Evolutionary conservation across 2,888 invertebrate species (phyloP).

Genomic region (Cheilosia variabilis): DNA sequence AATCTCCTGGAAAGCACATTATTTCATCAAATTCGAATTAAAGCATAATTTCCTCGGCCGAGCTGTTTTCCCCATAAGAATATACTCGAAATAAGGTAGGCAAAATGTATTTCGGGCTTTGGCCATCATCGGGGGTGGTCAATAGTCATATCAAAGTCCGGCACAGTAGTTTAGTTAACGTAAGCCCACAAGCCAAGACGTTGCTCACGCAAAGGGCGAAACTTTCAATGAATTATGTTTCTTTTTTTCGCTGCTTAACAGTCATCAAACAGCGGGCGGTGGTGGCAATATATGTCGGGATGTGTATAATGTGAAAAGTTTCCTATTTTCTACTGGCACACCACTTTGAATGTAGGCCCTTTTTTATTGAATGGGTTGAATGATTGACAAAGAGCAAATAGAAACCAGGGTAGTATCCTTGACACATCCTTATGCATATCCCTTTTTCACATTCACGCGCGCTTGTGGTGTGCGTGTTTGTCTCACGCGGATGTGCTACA

Average conservation of each 20-base stretch:
- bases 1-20: slow-evolving; percentile 70
- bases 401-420: slow-evolving; percentile 41
- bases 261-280: slow-evolving; percentile 29
- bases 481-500: slow-evolving; percentile 64
- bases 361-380: slow-evolving; percentile 63
- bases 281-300: slow-evolving; percentile 20
- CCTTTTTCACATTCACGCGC: slow-evolving; percentile 7
- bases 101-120: neutral
- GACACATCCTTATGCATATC: slow-evolving; percentile 31
- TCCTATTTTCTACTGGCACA: neutral
- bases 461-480: slow-evolving; percentile 35
- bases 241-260: slow-evolving; percentile 17
- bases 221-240: slow-evolving; percentile 57
- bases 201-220: slow-evolving; percentile 41
- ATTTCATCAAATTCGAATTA: slow-evolving; percentile 75
- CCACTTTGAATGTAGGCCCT: slow-evolving; percentile 15
- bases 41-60: slow-evolving; percentile 67
- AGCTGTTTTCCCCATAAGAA: neutral
- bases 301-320: slow-evolving; percentile 13
- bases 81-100: neutral
- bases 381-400: slow-evolving; percentile 71
- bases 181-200: slow-evolving; percentile 45
- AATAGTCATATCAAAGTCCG: neutral
- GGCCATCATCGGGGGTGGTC: neutral
- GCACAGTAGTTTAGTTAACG: slow-evolving; percentile 4